Base-by-base conservation (phyloP, 2,888 invertebrate genomes). In the Noctua comes region DNA sequence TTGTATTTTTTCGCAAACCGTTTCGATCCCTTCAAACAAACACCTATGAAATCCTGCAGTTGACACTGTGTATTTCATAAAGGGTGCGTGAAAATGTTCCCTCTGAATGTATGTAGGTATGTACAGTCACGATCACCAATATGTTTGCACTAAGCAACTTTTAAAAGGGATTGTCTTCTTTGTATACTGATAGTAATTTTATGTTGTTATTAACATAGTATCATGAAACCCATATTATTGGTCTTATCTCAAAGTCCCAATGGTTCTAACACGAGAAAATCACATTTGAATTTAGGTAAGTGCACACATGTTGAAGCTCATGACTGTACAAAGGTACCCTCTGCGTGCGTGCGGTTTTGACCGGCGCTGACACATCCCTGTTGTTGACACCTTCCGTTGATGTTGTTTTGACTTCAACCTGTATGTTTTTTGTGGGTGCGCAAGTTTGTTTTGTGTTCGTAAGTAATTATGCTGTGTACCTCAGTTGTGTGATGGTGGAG, bases 311-410 rank as follows among this genome's bases (percentile, higher is more conserved):
- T 66, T 24, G n/a, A 4, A 18, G 43, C n/a, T 46, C n/a, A 7
- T 43, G 66, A 27, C 66, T 66, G 43, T 66, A 66, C 43, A 27
- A 4, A 66, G 66, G 51, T 21, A 51, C 62, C 48, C 65, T 13
- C 64, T 59, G 66, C 83, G 83, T 81, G 85, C 82, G 71, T 85
- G 84, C n/a, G 84, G 86, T 84, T 84, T 85, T 79, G 85, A 85
- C 83, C 68, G 76, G 48, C 43, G 75, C 68, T 85, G 79, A 85
- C 84, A 69, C 36, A 54, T 73, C 64, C 40, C 64, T 85, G 81
- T 71, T 74, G 81, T 85, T 83, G 85, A 81, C 83, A 83, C 83
- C 73, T 73, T 64, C 73, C 68, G 64, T n/a, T 73, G 70, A 77
- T 73, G 77, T 81, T 77, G 68, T 81, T 81, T 74, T 71, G 85